phyloP scores from a whole-genome alignment of 1,140 invertebrate genomes.

The Bursaphelenchus mucronatus region DNA sequence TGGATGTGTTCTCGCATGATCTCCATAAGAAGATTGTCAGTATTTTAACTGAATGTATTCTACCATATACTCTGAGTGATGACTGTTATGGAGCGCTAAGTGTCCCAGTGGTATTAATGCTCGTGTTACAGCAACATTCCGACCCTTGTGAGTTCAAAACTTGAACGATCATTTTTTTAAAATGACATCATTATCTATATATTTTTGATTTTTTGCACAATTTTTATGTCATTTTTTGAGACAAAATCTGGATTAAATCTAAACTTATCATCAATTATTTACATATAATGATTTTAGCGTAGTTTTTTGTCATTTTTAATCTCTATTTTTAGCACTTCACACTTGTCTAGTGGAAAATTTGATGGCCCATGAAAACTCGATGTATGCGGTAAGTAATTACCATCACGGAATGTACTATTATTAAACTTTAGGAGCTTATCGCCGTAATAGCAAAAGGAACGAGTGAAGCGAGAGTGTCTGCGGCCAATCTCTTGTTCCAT shows the following conservation, averaged over 20 bases:
- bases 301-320: background rate
- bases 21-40: conserved; percentile 92
- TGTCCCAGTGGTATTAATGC: conserved; percentile 88
- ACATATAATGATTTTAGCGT: too few relatives aligned
- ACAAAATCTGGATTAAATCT: too few relatives aligned
- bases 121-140: conserved; percentile 89
- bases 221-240: too few relatives aligned
- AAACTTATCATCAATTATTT: too few relatives aligned
- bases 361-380: conserved; percentile 68
- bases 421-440: conserved; percentile 83
- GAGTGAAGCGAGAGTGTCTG: conserved; percentile 78
- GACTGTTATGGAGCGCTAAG: conserved; percentile 64
- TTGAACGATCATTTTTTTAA: conserved; percentile 4
- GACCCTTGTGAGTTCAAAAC: conserved; percentile 66
- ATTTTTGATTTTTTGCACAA: conserved; percentile 2
- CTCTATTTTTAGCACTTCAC: conserved; percentile 46
- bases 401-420: conserved; percentile 82
- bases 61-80: conserved; percentile 91
- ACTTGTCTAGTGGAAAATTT: conserved; percentile 52
- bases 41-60: conserved; percentile 86
- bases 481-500: conserved; percentile 91
- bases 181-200: background rate
- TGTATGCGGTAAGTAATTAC: conserved; percentile 90
- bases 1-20: conserved; percentile 80
- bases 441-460: conserved; percentile 95